Evolutionary conservation across 2,797 vertebrate genomes (phyloP).

Genomic region (Pyrocephalus nanus): DNA sequence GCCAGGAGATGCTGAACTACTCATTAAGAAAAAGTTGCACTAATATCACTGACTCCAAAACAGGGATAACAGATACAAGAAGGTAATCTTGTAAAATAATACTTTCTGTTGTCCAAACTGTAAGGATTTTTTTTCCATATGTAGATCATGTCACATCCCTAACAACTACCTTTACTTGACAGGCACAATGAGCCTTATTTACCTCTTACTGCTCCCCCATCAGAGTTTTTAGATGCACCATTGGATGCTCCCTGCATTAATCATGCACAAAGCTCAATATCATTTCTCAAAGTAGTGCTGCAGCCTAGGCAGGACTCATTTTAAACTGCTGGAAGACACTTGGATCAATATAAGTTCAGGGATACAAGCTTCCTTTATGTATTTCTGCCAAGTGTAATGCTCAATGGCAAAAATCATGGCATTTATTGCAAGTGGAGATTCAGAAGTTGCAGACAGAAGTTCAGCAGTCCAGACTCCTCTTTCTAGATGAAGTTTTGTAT

Average conservation of each 20-base stretch:
- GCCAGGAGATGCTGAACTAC: background rate
- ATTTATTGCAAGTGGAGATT: background rate
- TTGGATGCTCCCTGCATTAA: background rate
- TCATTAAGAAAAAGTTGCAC: background rate
- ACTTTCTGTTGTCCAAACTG: background rate
- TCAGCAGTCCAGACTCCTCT: background rate
- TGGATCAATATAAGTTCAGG: background rate
- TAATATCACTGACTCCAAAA: background rate
- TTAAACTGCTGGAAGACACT: background rate
- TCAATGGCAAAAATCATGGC: background rate
- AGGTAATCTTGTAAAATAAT: background rate
- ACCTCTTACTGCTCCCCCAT: background rate
- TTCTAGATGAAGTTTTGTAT: conserved; percentile 46
- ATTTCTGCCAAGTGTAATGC: background rate
- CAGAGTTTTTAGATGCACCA: background rate
- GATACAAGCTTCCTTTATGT: background rate
- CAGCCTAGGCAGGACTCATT: background rate
- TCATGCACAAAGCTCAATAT: background rate
- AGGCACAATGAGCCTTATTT: background rate
- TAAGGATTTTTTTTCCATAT: background rate
- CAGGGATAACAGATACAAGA: background rate
- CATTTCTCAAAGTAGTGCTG: background rate
- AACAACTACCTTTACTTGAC: background rate
- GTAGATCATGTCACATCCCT: background rate
- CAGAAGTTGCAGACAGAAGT: background rate